Evolutionary conservation across 1,140 invertebrate species (phyloP).

Genomic region (Aphis craccivora): DNA sequence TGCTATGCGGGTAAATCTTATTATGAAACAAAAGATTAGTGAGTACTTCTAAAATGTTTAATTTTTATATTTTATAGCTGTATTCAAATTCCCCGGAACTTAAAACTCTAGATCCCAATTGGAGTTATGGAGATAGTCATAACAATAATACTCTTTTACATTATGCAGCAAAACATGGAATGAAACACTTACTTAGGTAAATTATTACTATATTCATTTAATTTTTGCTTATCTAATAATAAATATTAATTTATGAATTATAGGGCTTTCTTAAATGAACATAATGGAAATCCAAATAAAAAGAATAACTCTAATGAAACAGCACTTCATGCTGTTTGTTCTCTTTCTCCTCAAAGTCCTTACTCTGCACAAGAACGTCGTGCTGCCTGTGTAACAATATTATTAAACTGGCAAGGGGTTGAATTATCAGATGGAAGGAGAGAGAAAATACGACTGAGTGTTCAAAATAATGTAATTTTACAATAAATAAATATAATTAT

Average conservation of each 20-base stretch:
- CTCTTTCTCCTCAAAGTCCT: constrained; percentile 67
- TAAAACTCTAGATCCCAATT: constrained; percentile 74
- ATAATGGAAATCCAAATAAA: constrained; percentile 76
- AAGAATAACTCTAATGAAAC: constrained; percentile 73
- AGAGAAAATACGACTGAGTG: constrained; percentile 70
- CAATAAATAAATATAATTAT: constrained; percentile 9
- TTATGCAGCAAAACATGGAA: constrained; percentile 74
- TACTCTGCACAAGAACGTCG: constrained; percentile 70
- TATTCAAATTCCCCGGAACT: constrained; percentile 72
- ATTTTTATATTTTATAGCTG: constrained; percentile 62
- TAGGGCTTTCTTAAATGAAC: constrained; percentile 72
- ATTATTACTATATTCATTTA: not conserved
- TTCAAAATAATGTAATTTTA: constrained; percentile 70
- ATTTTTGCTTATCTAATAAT: constrained; percentile 25
- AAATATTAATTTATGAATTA: constrained; percentile 28
- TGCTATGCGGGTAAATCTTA: constrained; percentile 69
- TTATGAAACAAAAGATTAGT: not conserved
- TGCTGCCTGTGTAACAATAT: constrained; percentile 70
- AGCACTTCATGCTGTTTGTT: constrained; percentile 72
- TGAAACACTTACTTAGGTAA: constrained; percentile 72
- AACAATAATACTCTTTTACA: constrained; percentile 75
- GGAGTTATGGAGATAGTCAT: constrained; percentile 74
- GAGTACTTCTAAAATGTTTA: not conserved
- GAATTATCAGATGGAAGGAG: constrained; percentile 65
- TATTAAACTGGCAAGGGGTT: constrained; percentile 72